A percentile compares a stretch with the other conserved stretches of the same genome.
Evolutionary conservation across 2,113 vertebrate genomes (phyloP).

Genomic region (Bostrychus sinensis): DNA sequence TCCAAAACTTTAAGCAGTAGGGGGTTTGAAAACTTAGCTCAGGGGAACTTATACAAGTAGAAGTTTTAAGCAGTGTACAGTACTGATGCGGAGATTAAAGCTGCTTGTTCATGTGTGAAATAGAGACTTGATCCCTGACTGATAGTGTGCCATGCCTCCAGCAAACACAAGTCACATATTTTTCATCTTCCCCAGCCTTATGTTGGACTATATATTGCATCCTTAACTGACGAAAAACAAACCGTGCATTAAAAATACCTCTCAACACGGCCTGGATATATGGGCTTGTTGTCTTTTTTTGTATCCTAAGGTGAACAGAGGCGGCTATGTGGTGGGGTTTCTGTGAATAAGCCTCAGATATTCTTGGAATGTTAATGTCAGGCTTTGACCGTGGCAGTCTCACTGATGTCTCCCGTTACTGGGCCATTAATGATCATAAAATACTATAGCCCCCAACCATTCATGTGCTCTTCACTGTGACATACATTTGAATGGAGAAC

Average conservation of each 20-base stretch:
- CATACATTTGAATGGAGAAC: background rate
- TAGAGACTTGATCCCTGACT: slow-evolving; percentile 80
- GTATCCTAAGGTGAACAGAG: slow-evolving; percentile 57
- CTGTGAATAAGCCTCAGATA: slow-evolving; percentile 72
- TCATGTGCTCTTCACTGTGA: slow-evolving; percentile 5
- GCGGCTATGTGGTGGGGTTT: slow-evolving; percentile 49
- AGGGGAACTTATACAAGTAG: slow-evolving; percentile 30
- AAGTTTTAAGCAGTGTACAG: slow-evolving; percentile 67
- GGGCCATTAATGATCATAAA: slow-evolving; percentile 61
- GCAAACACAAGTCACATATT: slow-evolving; percentile 69
- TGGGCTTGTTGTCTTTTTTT: slow-evolving; percentile 32
- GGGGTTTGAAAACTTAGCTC: slow-evolving; percentile 51
- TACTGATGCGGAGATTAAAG: slow-evolving; percentile 81
- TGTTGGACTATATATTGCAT: slow-evolving; percentile 71
- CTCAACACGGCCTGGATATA: slow-evolving; percentile 40
- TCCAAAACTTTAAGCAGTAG: slow-evolving; percentile 46
- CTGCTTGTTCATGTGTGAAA: slow-evolving; percentile 83
- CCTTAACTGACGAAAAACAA: slow-evolving; percentile 46
- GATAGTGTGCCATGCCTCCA: slow-evolving; percentile 60
- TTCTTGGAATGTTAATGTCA: slow-evolving; percentile 77
- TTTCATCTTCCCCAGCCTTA: slow-evolving; percentile 63
- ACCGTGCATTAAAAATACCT: slow-evolving; percentile 56
- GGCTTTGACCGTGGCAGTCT: slow-evolving; percentile 57
- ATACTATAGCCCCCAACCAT: slow-evolving; percentile 23
- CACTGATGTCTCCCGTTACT: slow-evolving; percentile 42